Evolutionary conservation across 2,797 vertebrate genomes (phyloP).

Genomic region (Galaxias olidus): DNA sequence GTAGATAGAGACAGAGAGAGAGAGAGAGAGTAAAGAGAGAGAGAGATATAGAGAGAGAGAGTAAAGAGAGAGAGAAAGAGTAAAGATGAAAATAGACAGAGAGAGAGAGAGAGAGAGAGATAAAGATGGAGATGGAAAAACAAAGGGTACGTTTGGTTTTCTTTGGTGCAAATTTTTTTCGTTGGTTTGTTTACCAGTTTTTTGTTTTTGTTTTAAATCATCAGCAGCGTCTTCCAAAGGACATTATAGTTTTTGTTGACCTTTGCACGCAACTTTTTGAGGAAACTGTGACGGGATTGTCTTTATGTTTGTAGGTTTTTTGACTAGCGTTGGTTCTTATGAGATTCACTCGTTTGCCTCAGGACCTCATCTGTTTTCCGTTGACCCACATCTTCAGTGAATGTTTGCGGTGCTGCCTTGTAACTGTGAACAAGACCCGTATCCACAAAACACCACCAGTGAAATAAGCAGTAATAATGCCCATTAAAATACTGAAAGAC

Average conservation of each 20-base stretch:
- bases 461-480: slow-evolving; percentile 15
- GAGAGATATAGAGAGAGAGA: too few relatives aligned
- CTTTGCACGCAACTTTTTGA: too few relatives aligned
- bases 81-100: background rate
- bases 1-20: too few relatives aligned
- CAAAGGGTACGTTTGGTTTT: slow-evolving; percentile 34
- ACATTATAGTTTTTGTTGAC: slow-evolving; percentile 69
- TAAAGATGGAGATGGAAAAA: background rate
- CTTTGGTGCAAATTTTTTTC: slow-evolving; percentile 32
- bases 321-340: slow-evolving; percentile 45
- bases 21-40: too few relatives aligned
- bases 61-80: background rate
- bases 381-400: background rate
- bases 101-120: background rate
- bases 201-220: slow-evolving; percentile 58
- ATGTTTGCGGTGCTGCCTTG: slow-evolving; percentile 16
- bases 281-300: slow-evolving; percentile 55
- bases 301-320: slow-evolving; percentile 57
- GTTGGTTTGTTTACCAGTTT: slow-evolving; percentile 17
- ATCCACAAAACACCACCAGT: slow-evolving; percentile 12
- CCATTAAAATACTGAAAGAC: slow-evolving; percentile 22
- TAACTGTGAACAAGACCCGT: slow-evolving; percentile 57
- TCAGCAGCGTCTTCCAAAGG: slow-evolving; percentile 79
- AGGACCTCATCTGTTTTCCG: background rate
- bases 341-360: too few relatives aligned